These are phyloP conservation scores for Anarsia innoxiella DNA, from an alignment of 2,888 invertebrate species.

Conservation along the genomic window DNA sequence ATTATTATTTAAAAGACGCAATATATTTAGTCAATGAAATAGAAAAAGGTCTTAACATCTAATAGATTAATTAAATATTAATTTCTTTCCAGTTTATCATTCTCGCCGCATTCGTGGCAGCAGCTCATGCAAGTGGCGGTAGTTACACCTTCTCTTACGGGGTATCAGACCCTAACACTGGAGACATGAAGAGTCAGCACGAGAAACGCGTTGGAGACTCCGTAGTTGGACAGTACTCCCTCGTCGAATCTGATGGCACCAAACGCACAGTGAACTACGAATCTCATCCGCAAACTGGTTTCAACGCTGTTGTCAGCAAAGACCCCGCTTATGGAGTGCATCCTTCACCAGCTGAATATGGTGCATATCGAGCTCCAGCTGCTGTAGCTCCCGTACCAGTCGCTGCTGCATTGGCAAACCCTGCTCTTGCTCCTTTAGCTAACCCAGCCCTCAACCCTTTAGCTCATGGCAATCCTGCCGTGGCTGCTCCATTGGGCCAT, in stretches of 20 bases:
- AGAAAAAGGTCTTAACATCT: too few relatives aligned
- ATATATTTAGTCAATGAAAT: too few relatives aligned
- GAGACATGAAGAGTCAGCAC: conserved; percentile 52
- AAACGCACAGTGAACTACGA: conserved; percentile 55
- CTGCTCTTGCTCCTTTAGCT: conserved; percentile 3
- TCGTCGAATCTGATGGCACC: conserved; percentile 53
- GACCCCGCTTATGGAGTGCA: conserved; percentile 24
- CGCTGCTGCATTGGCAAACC: background rate
- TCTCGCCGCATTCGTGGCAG: conserved; percentile 29
- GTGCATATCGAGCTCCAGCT: background rate
- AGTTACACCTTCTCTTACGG: conserved; percentile 44
- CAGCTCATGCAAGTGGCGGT: conserved; percentile 26
- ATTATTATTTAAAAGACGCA: too few relatives aligned
- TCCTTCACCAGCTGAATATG: conserved; percentile 15
- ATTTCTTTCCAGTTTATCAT: conserved; percentile 28
- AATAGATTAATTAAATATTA: too few relatives aligned
- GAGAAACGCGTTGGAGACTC: conserved; percentile 49
- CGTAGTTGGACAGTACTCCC: conserved; percentile 53
- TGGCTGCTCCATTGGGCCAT: conserved; percentile 18
- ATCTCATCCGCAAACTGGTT: conserved; percentile 50
- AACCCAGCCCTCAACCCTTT: background rate
- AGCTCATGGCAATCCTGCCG: conserved; percentile 7
- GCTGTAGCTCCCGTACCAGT: too few relatives aligned
- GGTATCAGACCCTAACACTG: conserved; percentile 52
- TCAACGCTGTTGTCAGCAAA: conserved; percentile 56